Conservation (phyloP, 1,140 invertebrate species). For the Helicoverpa armigera region DNA sequence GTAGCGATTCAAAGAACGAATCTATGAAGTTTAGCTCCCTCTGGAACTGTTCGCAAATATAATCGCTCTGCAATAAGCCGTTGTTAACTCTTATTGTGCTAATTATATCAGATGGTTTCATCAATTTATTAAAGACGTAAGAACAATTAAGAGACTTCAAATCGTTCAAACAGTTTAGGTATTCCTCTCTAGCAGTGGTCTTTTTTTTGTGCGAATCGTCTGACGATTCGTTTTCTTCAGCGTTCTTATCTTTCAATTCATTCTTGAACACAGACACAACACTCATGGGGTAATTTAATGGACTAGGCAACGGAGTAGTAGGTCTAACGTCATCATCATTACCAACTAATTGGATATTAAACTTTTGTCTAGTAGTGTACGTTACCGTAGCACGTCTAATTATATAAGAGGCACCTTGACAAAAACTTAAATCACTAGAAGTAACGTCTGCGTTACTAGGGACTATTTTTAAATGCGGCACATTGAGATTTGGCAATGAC, state of each 20-base stretch:
- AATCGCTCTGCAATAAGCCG: constrained; percentile 70
- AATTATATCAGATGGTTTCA: constrained; percentile 82
- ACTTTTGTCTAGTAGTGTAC: constrained; percentile 80
- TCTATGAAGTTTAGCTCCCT: constrained; percentile 82
- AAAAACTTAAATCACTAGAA: constrained; percentile 55
- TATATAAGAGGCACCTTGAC: constrained; percentile 71
- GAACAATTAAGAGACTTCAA: constrained; percentile 64
- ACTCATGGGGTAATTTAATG: constrained; percentile 72
- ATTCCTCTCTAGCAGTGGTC: background rate
- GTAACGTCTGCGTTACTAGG: constrained; percentile 56
- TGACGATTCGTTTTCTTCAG: constrained; percentile 27
- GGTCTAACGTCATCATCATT: constrained; percentile 62
- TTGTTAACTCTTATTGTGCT: constrained; percentile 77
- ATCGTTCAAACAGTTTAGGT: constrained; percentile 57
- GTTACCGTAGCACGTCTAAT: constrained; percentile 77
- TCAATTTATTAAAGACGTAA: constrained; percentile 73
- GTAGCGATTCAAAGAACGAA: constrained; percentile 82
- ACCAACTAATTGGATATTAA: constrained; percentile 76
- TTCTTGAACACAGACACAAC: constrained; percentile 77
- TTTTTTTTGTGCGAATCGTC: constrained; percentile 18
- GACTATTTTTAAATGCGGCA: constrained; percentile 60
- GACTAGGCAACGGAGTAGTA: constrained; percentile 61
- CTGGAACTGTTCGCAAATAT: constrained; percentile 79
- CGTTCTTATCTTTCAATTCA: constrained; percentile 63
- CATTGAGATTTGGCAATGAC: constrained; percentile 68